Evolutionary conservation across 1,140 invertebrate genomes (phyloP).

Genomic region (Lepidostoma basale): DNA sequence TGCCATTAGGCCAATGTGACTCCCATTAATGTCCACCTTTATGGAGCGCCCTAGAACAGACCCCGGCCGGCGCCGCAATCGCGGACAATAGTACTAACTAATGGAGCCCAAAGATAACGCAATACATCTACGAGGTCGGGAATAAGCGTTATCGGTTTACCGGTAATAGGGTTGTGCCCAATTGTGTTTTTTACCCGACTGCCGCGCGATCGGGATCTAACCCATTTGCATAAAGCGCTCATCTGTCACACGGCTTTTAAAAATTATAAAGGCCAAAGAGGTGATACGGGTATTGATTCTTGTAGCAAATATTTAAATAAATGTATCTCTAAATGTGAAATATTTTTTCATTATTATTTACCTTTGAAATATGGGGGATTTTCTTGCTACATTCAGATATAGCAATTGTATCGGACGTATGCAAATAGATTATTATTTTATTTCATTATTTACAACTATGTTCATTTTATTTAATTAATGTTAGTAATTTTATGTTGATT

Average conservation of each 20-base stretch:
- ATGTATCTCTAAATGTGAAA: too few relatives aligned
- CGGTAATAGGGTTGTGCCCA: conserved; percentile 10
- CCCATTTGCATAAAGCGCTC: not conserved
- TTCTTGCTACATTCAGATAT: too few relatives aligned
- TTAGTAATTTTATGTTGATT: too few relatives aligned
- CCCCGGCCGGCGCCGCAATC: not conserved
- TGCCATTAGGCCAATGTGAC: conserved; percentile 37
- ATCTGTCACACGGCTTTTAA: not conserved
- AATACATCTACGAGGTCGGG: conserved; percentile 16
- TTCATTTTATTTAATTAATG: too few relatives aligned
- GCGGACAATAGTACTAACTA: conserved; percentile 40
- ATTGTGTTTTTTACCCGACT: conserved; percentile 12
- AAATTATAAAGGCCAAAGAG: not conserved
- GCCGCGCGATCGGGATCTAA: not conserved
- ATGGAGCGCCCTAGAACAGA: not conserved
- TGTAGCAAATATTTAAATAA: too few relatives aligned
- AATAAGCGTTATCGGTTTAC: conserved; percentile 15
- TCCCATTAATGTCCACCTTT: conserved; percentile 23
- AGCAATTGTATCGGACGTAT: too few relatives aligned
- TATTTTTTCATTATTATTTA: too few relatives aligned
- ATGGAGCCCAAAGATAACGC: conserved; percentile 35
- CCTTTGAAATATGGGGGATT: too few relatives aligned
- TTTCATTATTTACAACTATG: too few relatives aligned
- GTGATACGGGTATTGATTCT: too few relatives aligned
- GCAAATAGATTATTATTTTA: too few relatives aligned